Base-by-base conservation (phyloP, 1,140 invertebrate genomes). In the Brachionus rotundiformis region DNA sequence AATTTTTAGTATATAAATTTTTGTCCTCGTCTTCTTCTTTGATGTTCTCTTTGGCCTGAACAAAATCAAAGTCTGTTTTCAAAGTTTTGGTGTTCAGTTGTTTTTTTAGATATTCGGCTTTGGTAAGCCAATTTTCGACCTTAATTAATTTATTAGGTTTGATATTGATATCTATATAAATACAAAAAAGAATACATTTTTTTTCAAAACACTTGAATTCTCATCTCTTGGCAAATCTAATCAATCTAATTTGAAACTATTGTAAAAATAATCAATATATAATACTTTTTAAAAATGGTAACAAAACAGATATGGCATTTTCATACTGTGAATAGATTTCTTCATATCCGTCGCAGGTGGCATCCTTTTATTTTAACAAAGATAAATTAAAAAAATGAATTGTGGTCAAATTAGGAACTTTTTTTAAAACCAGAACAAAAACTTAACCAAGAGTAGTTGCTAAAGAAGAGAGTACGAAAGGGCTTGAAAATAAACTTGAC, bases 281-380 rank as follows among this genome's bases (percentile, higher is more conserved):
- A n/a, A n/a, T 79, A 63, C 76, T 79, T 59, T 79, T 79, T 39
- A 79, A 33, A 79, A 59, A 79, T 5, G 76, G 76, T 61, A 79
- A 36, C 10, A 79, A 41, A 33, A 79, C 47, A 10, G 47, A 59
- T 36, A 79, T 54, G 4, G 76, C 29, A 59, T 79, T 79, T 63
- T 79, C 47, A 79, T 79, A 79, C 36, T 54, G 47, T 29, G 23
- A 36, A 63, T 59, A 79, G 0, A 79, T 47, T 39, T 79, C 76
- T 33, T 73, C 68, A 44, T 44, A 47, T 8, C 23, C 11, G 23
- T 44, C 33, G 16, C 16, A 5, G 25, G 16, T 54, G 7, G n/a
- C 47, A 54, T 3, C 23, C 47, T n/a, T n/a, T n/a, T n/a, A n/a
- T n/a, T n/a, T n/a, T n/a, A n/a, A n/a, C n/a, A n/a, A n/a, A n/a